Evolutionary conservation across 2,888 invertebrate species (phyloP).

Genomic region (Incurvaria masculella): DNA sequence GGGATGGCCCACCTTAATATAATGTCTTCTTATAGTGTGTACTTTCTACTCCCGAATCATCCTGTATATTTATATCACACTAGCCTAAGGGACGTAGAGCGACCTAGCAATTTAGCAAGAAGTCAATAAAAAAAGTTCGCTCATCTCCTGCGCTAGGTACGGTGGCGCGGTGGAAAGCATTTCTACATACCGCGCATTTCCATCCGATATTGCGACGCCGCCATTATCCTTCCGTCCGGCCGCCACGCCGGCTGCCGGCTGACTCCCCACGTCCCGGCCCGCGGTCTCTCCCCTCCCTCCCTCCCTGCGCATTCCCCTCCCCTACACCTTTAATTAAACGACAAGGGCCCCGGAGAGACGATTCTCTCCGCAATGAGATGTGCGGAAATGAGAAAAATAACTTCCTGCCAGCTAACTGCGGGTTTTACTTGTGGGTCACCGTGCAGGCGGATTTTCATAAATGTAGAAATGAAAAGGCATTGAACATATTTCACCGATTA

Average conservation of each 20-base stretch:
- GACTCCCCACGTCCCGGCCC: constrained; percentile 26
- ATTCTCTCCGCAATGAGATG: constrained; percentile 23
- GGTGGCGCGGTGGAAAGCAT: constrained; percentile 43
- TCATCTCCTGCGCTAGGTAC: constrained; percentile 39
- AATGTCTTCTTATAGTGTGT: too few relatives aligned
- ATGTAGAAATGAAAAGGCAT: too few relatives aligned
- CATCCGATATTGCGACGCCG: constrained; percentile 58
- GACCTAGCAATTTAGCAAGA: constrained; percentile 30
- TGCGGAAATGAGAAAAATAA: background rate
- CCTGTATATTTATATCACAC: too few relatives aligned
- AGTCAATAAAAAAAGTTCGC: constrained; percentile 56
- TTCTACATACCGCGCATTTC: constrained; percentile 58
- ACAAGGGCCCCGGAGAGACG: constrained; percentile 49
- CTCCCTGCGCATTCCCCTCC: constrained; percentile 27
- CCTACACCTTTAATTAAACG: constrained; percentile 56
- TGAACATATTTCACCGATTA: too few relatives aligned
- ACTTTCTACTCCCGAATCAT: too few relatives aligned
- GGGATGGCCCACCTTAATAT: too few relatives aligned
- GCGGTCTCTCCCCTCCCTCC: constrained; percentile 28
- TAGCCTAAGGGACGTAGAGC: too few relatives aligned
- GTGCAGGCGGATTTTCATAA: too few relatives aligned
- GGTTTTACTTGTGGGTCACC: too few relatives aligned
- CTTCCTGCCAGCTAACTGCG: background rate
- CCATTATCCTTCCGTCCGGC: constrained; percentile 42
- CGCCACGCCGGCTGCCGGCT: constrained; percentile 25